A percentile compares a stretch with the other conserved stretches of the same genome.
These are phyloP conservation scores for Regulus satrapa DNA, from an alignment of 2,113 vertebrate genomes.

Conservation along the genomic window DNA sequence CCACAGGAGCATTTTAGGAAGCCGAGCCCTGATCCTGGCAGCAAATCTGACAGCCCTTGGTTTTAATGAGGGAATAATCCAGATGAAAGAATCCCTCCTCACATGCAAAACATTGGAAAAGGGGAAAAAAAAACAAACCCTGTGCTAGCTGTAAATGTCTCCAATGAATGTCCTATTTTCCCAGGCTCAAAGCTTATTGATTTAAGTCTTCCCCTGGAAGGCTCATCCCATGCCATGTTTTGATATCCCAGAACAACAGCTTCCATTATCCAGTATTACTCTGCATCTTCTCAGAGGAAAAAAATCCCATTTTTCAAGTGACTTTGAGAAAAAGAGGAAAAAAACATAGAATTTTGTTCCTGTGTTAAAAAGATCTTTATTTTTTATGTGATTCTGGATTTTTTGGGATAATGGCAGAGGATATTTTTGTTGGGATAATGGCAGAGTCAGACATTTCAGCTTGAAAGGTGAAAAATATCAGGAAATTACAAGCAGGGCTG, in stretches of 20 bases:
- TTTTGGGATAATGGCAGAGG: background rate
- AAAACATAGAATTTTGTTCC: background rate
- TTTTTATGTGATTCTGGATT: background rate
- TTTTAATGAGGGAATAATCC: conserved; percentile 32
- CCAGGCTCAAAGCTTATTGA: conserved; percentile 9
- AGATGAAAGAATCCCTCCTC: conserved; percentile 3
- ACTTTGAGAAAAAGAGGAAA: background rate
- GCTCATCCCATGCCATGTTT: background rate
- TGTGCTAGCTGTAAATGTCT: background rate
- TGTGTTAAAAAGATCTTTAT: background rate
- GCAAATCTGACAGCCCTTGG: background rate
- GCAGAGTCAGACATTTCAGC: background rate
- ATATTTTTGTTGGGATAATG: background rate
- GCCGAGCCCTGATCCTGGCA: background rate
- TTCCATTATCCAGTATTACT: background rate
- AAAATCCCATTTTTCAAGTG: background rate
- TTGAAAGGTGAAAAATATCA: background rate
- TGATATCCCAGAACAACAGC: background rate
- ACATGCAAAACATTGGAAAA: background rate
- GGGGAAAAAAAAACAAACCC: background rate
- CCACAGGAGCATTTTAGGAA: background rate
- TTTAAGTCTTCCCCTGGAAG: conserved; percentile 4
- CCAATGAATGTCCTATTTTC: background rate
- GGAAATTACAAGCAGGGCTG: background rate
- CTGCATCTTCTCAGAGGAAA: background rate